Evolutionary conservation across 2,113 vertebrate species (phyloP).

Genomic region (Patagioenas fasciata): DNA sequence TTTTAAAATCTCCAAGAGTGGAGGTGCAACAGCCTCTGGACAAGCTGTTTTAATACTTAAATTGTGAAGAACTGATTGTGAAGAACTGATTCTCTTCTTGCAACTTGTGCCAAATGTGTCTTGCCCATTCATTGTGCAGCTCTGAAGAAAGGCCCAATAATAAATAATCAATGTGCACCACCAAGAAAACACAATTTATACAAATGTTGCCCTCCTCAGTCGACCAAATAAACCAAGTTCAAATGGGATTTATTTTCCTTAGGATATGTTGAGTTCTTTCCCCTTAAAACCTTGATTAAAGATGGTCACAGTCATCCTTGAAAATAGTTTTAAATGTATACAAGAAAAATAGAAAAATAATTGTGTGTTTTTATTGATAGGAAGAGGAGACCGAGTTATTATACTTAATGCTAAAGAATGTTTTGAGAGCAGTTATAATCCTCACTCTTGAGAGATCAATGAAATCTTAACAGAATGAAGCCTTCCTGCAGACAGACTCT

Average conservation of each 20-base stretch:
- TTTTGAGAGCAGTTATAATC: background rate
- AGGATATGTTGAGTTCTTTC: background rate
- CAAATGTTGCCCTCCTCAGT: background rate
- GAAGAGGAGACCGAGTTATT: background rate
- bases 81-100: background rate
- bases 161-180: background rate
- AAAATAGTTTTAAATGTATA: background rate
- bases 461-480: background rate
- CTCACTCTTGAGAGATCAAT: background rate
- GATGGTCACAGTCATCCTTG: background rate
- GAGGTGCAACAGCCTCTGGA: background rate
- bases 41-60: background rate
- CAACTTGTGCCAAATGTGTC: background rate
- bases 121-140: background rate
- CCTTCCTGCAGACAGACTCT: background rate
- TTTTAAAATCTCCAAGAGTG: background rate
- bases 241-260: background rate
- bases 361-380: background rate
- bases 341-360: background rate
- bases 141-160: background rate
- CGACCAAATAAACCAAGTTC: background rate
- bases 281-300: background rate
- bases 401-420: background rate
- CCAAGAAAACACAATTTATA: background rate
- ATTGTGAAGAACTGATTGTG: too few relatives aligned